Evolutionary conservation across 2,888 invertebrate species (phyloP).

Genomic region (Lottia gigantea): DNA sequence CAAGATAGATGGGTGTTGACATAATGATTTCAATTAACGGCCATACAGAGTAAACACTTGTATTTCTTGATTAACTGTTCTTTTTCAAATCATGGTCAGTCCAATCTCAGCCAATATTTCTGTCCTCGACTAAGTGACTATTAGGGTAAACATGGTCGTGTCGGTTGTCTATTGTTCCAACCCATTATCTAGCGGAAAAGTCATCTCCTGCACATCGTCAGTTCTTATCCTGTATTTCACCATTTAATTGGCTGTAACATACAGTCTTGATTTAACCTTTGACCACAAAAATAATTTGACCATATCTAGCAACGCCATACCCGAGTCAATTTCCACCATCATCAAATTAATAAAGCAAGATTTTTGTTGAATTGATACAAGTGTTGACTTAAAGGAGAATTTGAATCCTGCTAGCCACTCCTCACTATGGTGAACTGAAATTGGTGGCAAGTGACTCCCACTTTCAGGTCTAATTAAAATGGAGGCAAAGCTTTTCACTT

Average conservation of each 20-base stretch:
- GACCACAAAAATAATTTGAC: constrained; percentile 13
- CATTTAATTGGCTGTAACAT: constrained; percentile 24
- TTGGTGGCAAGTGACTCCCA: too few species aligned
- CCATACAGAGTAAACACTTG: constrained; percentile 22
- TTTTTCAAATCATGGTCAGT: constrained; percentile 22
- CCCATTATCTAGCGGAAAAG: constrained; percentile 22
- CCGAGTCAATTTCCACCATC: background rate
- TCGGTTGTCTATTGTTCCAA: constrained; percentile 13
- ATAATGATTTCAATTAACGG: constrained; percentile 19
- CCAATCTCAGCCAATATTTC: constrained; percentile 12
- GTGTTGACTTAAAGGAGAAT: too few species aligned
- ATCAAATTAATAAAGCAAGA: too few species aligned
- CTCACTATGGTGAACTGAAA: too few species aligned
- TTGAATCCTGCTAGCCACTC: too few species aligned
- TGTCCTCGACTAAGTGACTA: constrained; percentile 13
- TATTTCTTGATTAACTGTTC: constrained; percentile 16
- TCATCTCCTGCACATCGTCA: constrained; percentile 16
- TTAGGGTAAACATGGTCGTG: constrained; percentile 21
- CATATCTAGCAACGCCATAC: background rate
- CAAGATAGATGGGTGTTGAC: constrained; percentile 21
- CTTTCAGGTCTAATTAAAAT: too few species aligned
- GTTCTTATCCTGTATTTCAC: constrained; percentile 17
- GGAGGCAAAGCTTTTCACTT: too few species aligned
- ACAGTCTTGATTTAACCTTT: constrained; percentile 21
- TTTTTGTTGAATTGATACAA: too few species aligned